Base-by-base conservation (phyloP, 2,113 vertebrate species). In the Rhizomys pruinosus region DNA sequence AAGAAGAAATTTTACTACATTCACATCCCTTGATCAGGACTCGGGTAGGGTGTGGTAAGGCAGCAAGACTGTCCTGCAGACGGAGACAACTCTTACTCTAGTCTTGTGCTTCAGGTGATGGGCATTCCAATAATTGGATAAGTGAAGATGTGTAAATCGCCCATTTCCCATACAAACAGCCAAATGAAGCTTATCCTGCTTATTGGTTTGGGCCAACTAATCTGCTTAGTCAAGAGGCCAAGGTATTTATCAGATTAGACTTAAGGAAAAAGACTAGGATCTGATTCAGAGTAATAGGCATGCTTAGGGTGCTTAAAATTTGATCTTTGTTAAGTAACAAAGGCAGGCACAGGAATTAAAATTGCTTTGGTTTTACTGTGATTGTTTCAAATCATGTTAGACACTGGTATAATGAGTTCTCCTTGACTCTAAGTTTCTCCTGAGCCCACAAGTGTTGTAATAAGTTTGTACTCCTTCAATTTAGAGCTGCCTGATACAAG, bases 301-400 rank as follows among this genome's bases (percentile, higher is more conserved):
- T 71, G 90, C 93, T 93, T 77, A 77, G 20, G 1, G 47, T 71
- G 20, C n/a, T 91, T 95, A 71, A 72, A 87, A 84, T 68, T 37
- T 86, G 81, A 77, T 72, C 91, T 52, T 72, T 84, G 77, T 29
- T 17, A 55, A 0, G 5, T 89, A 89, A 89, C 74, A 92, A 88
- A 90, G n/a, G 42, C 2, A 90, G 34, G 2, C 27, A 82, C 20
- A 32, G 7, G 3, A 8, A 87, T 80, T 84, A 44, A 39, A 88
- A 87, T 39, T 94, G 42, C 52, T 23, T 78, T 72, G 20, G 5
- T 72, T 61, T 44, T 79, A 20, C 87, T 42, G 32, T 91, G 87
- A 93, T 44, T 94, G 68, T 23, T 96, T 96, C 19, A 61, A 55
- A 78, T 87, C 17, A 10, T 90, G 92, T 55, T 44, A 61, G 44